phyloP scores from a whole-genome alignment of 2,113 vertebrate species.

The Baryphthengus martii region DNA sequence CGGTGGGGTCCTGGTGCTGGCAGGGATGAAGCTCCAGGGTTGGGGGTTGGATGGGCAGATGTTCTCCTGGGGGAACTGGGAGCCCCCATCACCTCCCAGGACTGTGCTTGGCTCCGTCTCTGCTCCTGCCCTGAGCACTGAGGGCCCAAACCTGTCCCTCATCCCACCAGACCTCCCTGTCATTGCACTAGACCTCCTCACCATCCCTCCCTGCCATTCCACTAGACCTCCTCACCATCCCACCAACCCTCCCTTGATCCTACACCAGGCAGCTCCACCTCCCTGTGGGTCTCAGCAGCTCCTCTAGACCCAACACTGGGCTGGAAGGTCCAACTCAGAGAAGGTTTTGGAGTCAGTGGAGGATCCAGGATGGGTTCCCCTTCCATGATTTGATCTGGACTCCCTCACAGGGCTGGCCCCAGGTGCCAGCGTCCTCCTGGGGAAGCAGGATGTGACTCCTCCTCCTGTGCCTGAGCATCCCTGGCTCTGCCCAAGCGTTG shows the following conservation, averaged over 20 bases:
- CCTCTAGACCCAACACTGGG: background rate
- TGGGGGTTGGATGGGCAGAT: background rate
- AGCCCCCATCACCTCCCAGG: background rate
- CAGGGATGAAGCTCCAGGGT: background rate
- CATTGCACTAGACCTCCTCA: rapidly evolving
- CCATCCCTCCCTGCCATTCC: rapidly evolving
- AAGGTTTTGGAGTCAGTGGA: background rate
- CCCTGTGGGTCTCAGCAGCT: background rate
- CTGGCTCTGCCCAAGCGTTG: background rate
- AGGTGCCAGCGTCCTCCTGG: rapidly evolving
- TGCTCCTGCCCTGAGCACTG: background rate
- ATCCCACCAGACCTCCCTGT: background rate
- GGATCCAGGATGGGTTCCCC: background rate
- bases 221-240: background rate
- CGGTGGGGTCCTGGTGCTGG: background rate
- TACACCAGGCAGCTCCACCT: background rate
- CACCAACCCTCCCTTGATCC: background rate
- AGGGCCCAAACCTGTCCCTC: background rate
- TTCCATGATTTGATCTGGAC: background rate
- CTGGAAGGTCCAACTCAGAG: background rate
- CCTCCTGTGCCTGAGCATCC: background rate
- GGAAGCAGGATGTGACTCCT: background rate
- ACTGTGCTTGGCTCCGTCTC: background rate
- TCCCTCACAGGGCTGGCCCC: background rate
- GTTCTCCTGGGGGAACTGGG: background rate